phyloP scores from a whole-genome alignment of 2,888 invertebrate species.

The Bellardia bayeri region DNA sequence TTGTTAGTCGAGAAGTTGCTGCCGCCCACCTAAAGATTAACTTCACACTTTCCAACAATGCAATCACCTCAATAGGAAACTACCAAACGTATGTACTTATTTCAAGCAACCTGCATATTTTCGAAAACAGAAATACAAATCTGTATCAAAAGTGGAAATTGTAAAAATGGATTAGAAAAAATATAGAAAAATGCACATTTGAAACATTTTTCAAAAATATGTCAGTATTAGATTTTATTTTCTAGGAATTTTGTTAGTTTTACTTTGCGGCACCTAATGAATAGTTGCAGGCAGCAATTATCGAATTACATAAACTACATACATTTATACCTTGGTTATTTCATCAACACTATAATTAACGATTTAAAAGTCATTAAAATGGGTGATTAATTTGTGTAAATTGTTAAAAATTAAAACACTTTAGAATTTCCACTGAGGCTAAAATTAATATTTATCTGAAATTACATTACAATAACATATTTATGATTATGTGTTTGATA shows the following conservation, averaged over 20 bases:
- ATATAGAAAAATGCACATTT: not conserved
- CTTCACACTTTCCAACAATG: constrained; percentile 60
- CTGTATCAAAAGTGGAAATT: constrained; percentile 7
- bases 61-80: constrained; percentile 1
- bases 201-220: constrained; percentile 51
- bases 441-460: too few species aligned
- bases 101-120: constrained; percentile 37
- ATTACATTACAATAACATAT: too few species aligned
- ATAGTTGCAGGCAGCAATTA: constrained; percentile 52
- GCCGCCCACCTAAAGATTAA: constrained; percentile 61
- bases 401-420: too few species aligned
- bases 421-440: too few species aligned
- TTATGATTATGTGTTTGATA: too few species aligned
- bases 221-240: constrained; percentile 6
- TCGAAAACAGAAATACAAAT: constrained; percentile 40
- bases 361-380: constrained; percentile 1
- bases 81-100: not conserved
- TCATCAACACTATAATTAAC: constrained; percentile 13
- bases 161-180: not conserved
- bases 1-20: constrained; percentile 62
- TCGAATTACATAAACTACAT: constrained; percentile 47
- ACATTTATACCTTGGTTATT: not conserved
- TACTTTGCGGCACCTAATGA: not conserved
- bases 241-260: constrained; percentile 13
- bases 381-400: not conserved